Evolutionary conservation across 2,113 vertebrate species (phyloP).

Genomic region (Tympanuchus pallidicinctus): DNA sequence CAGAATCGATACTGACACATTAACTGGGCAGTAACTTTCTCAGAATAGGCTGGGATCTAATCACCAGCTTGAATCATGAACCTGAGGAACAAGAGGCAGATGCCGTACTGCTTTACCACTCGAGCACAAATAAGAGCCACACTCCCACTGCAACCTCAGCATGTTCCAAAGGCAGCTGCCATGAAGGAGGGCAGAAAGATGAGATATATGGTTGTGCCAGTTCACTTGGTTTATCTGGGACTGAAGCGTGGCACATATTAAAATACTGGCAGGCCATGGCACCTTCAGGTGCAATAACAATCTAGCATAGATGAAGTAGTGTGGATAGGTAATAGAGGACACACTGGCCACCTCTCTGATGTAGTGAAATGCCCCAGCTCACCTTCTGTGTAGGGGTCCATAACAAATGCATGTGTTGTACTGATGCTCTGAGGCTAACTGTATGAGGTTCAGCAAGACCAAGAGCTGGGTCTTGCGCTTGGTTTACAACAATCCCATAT

Average conservation of each 20-base stretch:
- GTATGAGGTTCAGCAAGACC: not conserved
- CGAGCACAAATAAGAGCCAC: fast-evolving
- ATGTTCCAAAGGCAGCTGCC: not conserved
- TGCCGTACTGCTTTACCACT: fast-evolving
- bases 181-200: not conserved
- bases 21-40: not conserved
- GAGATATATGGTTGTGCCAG: not conserved
- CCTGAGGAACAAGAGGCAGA: not conserved
- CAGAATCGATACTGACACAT: not conserved
- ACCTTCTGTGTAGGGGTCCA: fast-evolving
- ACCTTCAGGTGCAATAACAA: not conserved
- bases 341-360: not conserved
- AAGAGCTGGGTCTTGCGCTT: not conserved
- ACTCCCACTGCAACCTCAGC: fast-evolving
- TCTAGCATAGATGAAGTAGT: not conserved
- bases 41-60: not conserved
- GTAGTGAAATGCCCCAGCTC: not conserved
- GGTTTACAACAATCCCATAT: not conserved
- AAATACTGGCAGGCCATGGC: not conserved
- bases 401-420: not conserved
- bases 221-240: not conserved
- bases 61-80: not conserved
- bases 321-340: not conserved
- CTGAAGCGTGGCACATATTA: not conserved
- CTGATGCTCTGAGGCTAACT: not conserved